Evolutionary conservation across 2,113 vertebrate species (phyloP).

Genomic region (Pteropus alecto): DNA sequence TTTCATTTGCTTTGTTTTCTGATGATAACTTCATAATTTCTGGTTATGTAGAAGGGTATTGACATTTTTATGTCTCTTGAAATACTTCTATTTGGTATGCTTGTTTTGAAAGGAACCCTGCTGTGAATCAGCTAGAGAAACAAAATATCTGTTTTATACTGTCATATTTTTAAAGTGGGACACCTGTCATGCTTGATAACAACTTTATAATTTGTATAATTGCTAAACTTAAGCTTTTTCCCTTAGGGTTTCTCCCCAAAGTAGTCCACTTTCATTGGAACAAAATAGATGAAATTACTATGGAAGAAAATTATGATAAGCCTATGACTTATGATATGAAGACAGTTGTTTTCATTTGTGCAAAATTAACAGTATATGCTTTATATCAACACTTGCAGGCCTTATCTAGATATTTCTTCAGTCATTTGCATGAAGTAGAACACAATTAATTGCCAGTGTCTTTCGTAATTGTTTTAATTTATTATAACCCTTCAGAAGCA

Average conservation of each 20-base stretch:
- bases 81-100: not conserved
- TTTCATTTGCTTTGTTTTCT: constrained; percentile 3
- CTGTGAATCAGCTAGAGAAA: not conserved
- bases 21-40: not conserved
- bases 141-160: not conserved
- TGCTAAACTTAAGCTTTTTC: not conserved
- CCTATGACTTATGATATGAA: not conserved
- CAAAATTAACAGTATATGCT: not conserved
- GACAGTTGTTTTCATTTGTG: not conserved
- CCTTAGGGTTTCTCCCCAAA: not conserved
- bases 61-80: constrained; percentile 14
- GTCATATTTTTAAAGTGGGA: not conserved
- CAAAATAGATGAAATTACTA: not conserved
- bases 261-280: not conserved
- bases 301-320: not conserved
- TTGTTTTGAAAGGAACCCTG: constrained; percentile 21
- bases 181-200: not conserved
- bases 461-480: not conserved
- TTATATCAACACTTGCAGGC: not conserved
- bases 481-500: not conserved
- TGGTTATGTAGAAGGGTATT: not conserved
- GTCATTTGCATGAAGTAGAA: not conserved
- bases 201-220: not conserved
- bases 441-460: not conserved
- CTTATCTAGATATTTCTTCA: not conserved